Percentiles rank a stretch among this genome's conserved stretches.
These are phyloP conservation scores for Diaprepes abbreviatus DNA, from an alignment of 2,888 invertebrate species.

Conservation along the genomic window DNA sequence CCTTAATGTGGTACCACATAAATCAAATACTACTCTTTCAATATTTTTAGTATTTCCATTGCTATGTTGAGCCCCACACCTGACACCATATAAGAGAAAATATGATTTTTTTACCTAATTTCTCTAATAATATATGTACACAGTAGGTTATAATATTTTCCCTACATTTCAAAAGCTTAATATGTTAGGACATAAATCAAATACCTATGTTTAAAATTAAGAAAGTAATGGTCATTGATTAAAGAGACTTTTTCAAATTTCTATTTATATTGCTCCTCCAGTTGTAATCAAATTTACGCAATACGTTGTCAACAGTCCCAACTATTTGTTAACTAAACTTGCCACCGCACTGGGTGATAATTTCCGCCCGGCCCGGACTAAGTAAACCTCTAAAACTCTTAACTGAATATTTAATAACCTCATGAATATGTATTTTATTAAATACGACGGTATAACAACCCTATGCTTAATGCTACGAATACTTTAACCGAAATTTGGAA, in stretches of 20 bases:
- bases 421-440: slow-evolving; percentile 55
- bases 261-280: not conserved
- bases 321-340: slow-evolving; percentile 43
- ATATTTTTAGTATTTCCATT: no score
- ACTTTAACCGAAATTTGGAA: slow-evolving; percentile 35
- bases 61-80: no score
- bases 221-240: no score
- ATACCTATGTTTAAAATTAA: no score
- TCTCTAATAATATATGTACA: no score
- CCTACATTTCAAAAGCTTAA: no score
- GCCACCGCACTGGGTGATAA: slow-evolving; percentile 37
- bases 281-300: slow-evolving; percentile 31
- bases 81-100: no score
- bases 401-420: slow-evolving; percentile 54
- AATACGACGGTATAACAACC: slow-evolving; percentile 47
- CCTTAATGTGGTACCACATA: no score
- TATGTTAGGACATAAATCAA: no score
- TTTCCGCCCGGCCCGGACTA: slow-evolving; percentile 43
- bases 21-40: no score
- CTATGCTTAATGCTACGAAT: slow-evolving; percentile 39
- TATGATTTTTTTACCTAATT: no score
- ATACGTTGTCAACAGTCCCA: slow-evolving; percentile 37
- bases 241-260: not conserved
- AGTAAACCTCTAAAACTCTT: slow-evolving; percentile 52
- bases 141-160: no score